phyloP scores from a whole-genome alignment of 1,140 invertebrate genomes.

The Pissodes strobi region DNA sequence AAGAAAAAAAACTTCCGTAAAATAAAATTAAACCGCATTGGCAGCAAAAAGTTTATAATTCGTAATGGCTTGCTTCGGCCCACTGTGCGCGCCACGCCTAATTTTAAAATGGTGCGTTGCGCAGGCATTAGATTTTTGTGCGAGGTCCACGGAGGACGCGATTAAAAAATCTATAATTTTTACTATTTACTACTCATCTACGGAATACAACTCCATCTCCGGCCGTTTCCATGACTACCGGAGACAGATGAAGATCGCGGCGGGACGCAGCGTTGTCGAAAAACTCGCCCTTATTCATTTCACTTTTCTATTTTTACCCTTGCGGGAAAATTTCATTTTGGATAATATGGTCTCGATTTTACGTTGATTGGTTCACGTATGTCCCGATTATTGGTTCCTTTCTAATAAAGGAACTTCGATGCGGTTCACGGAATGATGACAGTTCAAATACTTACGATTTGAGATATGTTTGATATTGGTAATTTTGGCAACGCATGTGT shows the following conservation, averaged over 20 bases:
- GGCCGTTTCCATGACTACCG: constrained; percentile 37
- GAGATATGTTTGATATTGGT: too few species aligned
- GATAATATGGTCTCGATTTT: too few species aligned
- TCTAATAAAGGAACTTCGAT: too few species aligned
- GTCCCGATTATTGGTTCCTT: too few species aligned
- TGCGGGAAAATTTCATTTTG: too few species aligned
- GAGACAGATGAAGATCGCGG: constrained; percentile 41
- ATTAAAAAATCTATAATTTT: constrained; percentile 53
- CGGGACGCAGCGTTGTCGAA: background rate
- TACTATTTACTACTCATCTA: constrained; percentile 48
- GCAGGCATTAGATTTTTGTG: constrained; percentile 49
- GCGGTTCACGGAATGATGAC: too few species aligned
- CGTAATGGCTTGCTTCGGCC: background rate
- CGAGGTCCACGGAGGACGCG: constrained; percentile 33
- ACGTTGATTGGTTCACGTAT: too few species aligned
- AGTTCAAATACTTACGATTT: too few species aligned
- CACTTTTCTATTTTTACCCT: too few species aligned
- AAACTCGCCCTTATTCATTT: constrained; percentile 1
- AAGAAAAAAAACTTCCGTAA: too few species aligned
- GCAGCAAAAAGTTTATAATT: background rate
- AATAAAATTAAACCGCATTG: background rate
- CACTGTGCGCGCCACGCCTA: constrained; percentile 35
- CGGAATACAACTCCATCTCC: constrained; percentile 41
- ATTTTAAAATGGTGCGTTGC: constrained; percentile 34
- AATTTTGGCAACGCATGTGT: too few species aligned